Conservation (phyloP, 2,888 invertebrate species). For the Anthoptus insignis region DNA sequence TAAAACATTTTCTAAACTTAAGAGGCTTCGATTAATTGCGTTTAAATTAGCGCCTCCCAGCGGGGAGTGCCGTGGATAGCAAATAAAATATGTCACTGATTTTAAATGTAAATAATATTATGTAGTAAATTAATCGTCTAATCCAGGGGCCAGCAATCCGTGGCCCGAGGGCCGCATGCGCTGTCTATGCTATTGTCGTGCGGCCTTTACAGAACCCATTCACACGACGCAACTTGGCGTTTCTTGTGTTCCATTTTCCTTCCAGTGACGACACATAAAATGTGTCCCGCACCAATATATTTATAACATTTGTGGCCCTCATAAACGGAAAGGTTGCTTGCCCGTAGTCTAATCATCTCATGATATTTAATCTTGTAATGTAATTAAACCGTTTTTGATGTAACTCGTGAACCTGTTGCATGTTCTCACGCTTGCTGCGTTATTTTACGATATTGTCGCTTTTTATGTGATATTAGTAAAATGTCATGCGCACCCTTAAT, state of each 20-base stretch:
- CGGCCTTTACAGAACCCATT: too few relatives aligned
- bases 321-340: too few relatives aligned
- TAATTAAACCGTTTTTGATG: slow-evolving; percentile 27
- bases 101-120: slow-evolving; percentile 36
- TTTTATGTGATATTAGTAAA: slow-evolving; percentile 8
- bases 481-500: too few relatives aligned
- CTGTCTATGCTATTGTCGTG: too few relatives aligned
- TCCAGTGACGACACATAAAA: too few relatives aligned
- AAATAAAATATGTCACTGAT: slow-evolving; percentile 55
- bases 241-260: too few relatives aligned
- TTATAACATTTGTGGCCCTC: too few relatives aligned
- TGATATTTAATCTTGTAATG: slow-evolving; percentile 39
- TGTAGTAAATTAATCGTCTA: slow-evolving; percentile 43
- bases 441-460: slow-evolving; percentile 14
- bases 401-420: slow-evolving; percentile 15
- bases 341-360: slow-evolving; percentile 41
- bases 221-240: too few relatives aligned
- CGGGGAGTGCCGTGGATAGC: slow-evolving; percentile 65
- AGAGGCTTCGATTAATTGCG: slow-evolving; percentile 59
- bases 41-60: slow-evolving; percentile 73
- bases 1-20: slow-evolving; percentile 12
- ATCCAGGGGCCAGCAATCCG: too few relatives aligned
- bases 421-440: slow-evolving; percentile 13
- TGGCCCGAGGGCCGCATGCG: too few relatives aligned
- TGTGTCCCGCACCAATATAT: too few relatives aligned